Conservation (phyloP, 2,888 invertebrate genomes). For the Drosophila gaucha region DNA sequence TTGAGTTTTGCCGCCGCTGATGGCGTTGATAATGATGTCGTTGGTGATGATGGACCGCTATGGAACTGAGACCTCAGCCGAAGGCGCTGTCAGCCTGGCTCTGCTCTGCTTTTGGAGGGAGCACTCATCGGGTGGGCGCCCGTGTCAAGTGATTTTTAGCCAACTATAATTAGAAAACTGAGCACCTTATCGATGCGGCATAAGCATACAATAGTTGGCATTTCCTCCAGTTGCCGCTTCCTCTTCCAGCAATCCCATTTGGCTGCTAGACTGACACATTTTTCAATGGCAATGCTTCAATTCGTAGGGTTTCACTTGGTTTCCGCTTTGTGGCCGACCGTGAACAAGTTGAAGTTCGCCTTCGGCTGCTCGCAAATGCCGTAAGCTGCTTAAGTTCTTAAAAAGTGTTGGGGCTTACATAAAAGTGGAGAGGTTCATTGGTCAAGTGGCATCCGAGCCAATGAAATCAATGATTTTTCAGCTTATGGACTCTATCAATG, state of each 20-base stretch:
- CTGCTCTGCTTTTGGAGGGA: not conserved
- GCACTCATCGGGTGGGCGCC: conserved; percentile 60
- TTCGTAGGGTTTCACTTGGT: conserved; percentile 52
- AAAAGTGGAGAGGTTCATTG: conserved; percentile 48
- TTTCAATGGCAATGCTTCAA: conserved; percentile 37
- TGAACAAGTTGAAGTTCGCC: conserved; percentile 53
- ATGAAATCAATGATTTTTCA: conserved; percentile 10
- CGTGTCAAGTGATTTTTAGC: conserved; percentile 65
- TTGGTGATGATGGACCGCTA: conserved; percentile 75
- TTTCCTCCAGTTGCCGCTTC: not conserved
- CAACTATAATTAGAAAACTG: conserved; percentile 62
- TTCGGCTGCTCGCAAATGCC: conserved; percentile 14
- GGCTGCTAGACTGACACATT: conserved; percentile 38
- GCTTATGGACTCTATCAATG: not conserved
- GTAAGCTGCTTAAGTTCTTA: conserved; percentile 55
- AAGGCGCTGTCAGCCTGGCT: conserved; percentile 23
- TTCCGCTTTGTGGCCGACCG: conserved; percentile 11
- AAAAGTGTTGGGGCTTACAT: conserved; percentile 50
- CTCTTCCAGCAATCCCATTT: not conserved
- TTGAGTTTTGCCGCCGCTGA: conserved; percentile 56
- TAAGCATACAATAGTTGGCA: not conserved
- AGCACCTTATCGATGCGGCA: conserved; percentile 22
- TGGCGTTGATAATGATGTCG: conserved; percentile 79
- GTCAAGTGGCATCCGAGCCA: conserved; percentile 46
- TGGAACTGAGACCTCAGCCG: conserved; percentile 56